phyloP scores from a whole-genome alignment of 64 coral and sea anemone genomes.

The Porites lutea region DNA sequence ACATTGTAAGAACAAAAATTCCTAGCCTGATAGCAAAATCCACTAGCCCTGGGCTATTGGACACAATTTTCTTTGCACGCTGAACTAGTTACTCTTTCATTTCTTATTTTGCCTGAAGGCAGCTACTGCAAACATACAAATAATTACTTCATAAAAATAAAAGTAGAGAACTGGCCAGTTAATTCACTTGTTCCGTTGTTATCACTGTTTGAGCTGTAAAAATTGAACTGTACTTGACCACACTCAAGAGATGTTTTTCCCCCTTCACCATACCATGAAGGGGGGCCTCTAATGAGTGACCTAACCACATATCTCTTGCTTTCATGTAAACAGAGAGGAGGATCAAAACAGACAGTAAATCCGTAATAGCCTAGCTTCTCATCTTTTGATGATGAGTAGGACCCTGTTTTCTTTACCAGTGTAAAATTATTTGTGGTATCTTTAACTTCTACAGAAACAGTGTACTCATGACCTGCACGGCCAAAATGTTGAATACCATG shows the following conservation, averaged over 20 bases:
- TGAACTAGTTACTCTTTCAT: too few relatives aligned
- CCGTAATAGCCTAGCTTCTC: not conserved
- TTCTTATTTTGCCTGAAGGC: too few relatives aligned
- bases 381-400: not conserved
- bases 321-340: not conserved
- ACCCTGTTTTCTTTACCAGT: not conserved
- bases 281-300: not conserved
- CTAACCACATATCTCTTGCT: not conserved
- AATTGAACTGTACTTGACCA: not conserved
- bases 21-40: too few relatives aligned
- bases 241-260: not conserved
- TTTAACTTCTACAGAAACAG: not conserved
- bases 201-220: not conserved
- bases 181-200: not conserved
- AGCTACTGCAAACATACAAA: too few relatives aligned
- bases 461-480: not conserved
- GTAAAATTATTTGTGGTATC: not conserved
- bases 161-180: not conserved
- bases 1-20: too few relatives aligned
- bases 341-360: not conserved
- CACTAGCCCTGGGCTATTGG: too few relatives aligned
- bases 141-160: not conserved
- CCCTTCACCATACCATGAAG: not conserved
- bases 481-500: slow-evolving; percentile 19
- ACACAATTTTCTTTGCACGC: too few relatives aligned